Evolutionary conservation across 37 sponge, comb jelly and placozoan genomes (phyloP), one percentile per base, ranked within the genome.

Genomic region (Amphimedon queenslandica): DNA sequence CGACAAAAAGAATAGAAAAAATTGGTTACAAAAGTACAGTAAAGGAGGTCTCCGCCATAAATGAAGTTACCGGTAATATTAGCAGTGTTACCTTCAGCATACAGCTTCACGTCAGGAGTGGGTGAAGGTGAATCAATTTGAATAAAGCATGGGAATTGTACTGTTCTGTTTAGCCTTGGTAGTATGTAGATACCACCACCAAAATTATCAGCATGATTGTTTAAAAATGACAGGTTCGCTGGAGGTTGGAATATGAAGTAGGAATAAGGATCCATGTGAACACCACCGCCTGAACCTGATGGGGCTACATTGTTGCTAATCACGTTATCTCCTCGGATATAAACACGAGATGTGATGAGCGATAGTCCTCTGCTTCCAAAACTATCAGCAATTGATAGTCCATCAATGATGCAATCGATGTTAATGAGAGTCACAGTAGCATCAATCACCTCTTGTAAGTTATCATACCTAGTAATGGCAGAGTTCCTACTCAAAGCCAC

Each of bases 161-260:
- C 10, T 11, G 20, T 60, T 5, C 21, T 60, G 5, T 13, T 11
- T 24, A n/a, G 8, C 25, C 5, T n/a, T 24, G 27, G 21, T 11
- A 6, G 61, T 5, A 60, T n/a, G 21, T 24, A 60, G 5, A 60
- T 60, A 5, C 25, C 61, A 60, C 61, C 61, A 60, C 61, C 61
- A 24, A 5, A 24, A 47, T 13, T 13, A 47, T 47, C 13, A 24
- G 61, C 61, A 60, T 60, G 61, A n/a, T 60, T 60, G 21, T n/a
- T 5, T 6, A 11, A n/a, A 25, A 60, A 60, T 6, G 27, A 25
- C 5, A 60, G 5, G 5, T n/a, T 60, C 5, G 61, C 28, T 25
- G 61, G 27, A 25, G 27, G 21, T 6, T 60, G 21, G 27, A 60
- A 25, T 6, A 60, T n/a, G 27, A 60, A n/a, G n/a, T n/a, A n/a